Conservation (phyloP, 2,888 invertebrate genomes). For the Melinaea menophilus region DNA sequence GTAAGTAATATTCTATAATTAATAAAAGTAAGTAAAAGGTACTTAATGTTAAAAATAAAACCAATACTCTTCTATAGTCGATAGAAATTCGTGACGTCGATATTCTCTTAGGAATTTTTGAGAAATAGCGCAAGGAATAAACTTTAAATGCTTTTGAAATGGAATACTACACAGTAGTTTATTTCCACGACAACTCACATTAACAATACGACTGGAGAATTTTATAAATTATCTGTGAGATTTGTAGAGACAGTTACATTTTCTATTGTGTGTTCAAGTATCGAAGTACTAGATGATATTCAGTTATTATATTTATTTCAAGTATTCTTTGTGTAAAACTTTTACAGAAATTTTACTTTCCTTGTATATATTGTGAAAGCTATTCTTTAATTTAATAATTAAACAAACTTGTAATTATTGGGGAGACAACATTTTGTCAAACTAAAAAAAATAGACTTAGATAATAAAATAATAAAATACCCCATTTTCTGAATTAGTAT, state of each 20-base stretch:
- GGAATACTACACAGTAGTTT: slow-evolving; percentile 18
- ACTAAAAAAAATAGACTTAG: no score
- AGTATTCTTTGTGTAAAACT: no score
- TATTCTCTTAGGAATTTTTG: background rate
- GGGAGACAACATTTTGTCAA: no score
- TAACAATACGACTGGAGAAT: slow-evolving; percentile 22
- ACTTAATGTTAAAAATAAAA: background rate
- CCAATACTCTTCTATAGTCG: no score
- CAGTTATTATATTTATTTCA: no score
- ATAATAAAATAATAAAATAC: no score
- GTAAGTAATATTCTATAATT: background rate
- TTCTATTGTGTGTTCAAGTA: slow-evolving; percentile 22
- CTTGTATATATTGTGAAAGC: no score
- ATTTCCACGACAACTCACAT: slow-evolving; percentile 23
- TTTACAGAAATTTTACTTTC: no score
- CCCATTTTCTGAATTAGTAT: no score
- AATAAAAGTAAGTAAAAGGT: background rate
- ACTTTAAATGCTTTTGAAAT: slow-evolving; percentile 1
- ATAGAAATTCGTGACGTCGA: background rate
- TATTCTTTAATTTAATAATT: no score
- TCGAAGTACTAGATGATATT: slow-evolving; percentile 11
- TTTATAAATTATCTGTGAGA: slow-evolving; percentile 28
- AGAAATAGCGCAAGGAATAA: background rate
- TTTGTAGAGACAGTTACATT: slow-evolving; percentile 21
- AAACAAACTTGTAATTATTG: no score